Percentiles rank a stretch among this genome's conserved stretches.
These are phyloP conservation scores for Oikopleura dioica DNA, from an alignment of 23 tunicate genomes.

Conservation along the genomic window DNA sequence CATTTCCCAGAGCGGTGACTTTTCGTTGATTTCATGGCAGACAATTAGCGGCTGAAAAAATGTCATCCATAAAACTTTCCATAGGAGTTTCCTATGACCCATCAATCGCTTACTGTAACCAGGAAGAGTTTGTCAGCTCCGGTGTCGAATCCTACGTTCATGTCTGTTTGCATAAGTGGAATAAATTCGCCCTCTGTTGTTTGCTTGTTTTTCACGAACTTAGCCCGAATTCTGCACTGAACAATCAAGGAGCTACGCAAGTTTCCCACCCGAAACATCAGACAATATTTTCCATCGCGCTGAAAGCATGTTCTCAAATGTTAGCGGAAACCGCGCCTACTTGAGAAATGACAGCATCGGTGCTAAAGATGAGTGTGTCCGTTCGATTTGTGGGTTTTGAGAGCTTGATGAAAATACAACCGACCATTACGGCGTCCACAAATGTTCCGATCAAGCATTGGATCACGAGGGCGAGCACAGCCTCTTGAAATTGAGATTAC, in stretches of 20 bases:
- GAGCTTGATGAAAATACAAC: constrained; percentile 74
- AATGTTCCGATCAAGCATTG: constrained; percentile 58
- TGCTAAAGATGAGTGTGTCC: constrained; percentile 73
- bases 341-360: constrained; percentile 39
- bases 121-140: constrained; percentile 93
- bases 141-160: constrained; percentile 87
- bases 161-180: constrained; percentile 21
- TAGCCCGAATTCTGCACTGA: constrained; percentile 91
- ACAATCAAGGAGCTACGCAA: constrained; percentile 72
- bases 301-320: too few species aligned
- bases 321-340: too few species aligned
- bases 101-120: too few species aligned
- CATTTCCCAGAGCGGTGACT: constrained; percentile 63
- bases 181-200: constrained; percentile 38
- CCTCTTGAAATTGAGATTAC: too few species aligned
- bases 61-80: too few species aligned
- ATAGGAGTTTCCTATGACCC: too few species aligned
- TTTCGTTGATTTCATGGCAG: constrained; percentile 72
- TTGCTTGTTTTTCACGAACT: constrained; percentile 44
- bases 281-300: constrained; percentile 58
- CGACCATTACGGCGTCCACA: constrained; percentile 94
- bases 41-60: constrained; percentile 90
- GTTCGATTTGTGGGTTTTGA: constrained; percentile 90
- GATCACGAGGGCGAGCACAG: constrained; percentile 44
- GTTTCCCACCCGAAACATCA: constrained; percentile 87